Conservation (phyloP, 2,797 vertebrate genomes). For the Ptychobarbus kaznakovi region DNA sequence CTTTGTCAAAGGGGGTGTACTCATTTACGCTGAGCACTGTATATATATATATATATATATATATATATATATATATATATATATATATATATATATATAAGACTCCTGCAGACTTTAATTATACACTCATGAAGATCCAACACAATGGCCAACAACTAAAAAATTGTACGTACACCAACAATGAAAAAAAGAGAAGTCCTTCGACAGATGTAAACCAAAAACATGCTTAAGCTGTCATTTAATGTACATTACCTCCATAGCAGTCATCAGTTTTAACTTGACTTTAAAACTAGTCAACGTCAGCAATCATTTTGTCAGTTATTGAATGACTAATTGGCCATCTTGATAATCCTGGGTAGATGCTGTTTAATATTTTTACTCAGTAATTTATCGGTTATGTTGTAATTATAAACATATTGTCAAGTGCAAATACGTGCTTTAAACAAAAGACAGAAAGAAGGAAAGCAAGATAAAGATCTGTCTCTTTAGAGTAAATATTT, state of each 20-base stretch:
- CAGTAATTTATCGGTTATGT: not conserved
- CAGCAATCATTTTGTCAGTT: not conserved
- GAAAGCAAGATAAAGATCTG: not conserved
- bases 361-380: not conserved
- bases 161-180: not conserved
- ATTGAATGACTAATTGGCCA: no score
- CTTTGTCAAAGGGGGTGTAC: no score
- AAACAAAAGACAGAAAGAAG: not conserved
- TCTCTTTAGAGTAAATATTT: not conserved
- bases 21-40: no score
- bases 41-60: not conserved
- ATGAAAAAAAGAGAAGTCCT: not conserved
- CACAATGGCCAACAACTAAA: not conserved
- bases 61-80: no score
- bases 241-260: not conserved
- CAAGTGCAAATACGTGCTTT: not conserved
- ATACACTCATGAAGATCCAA: not conserved
- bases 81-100: not conserved
- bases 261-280: not conserved
- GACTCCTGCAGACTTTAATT: not conserved
- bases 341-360: not conserved
- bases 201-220: not conserved
- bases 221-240: not conserved
- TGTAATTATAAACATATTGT: not conserved
- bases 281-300: not conserved